Base-by-base conservation (phyloP, 1,140 invertebrate genomes). In the Lethrus apterus region DNA sequence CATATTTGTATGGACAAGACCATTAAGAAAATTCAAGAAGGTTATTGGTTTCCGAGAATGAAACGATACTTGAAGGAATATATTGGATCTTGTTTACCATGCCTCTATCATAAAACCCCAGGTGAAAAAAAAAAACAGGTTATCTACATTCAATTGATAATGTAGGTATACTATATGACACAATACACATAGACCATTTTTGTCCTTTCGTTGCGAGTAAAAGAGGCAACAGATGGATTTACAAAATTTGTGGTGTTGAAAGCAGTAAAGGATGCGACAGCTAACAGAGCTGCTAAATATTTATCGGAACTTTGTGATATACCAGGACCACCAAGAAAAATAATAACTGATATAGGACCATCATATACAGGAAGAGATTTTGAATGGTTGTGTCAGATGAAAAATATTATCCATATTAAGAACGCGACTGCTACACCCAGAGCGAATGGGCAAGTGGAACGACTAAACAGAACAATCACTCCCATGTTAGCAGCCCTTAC, bases 361-460 rank as follows among this genome's bases (percentile, higher is more conserved):
- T 50, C 51, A 1, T 67, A 61, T 46, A 60, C 53, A 1, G 44
- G 46, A 0, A 48, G 38, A 2, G 47, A 32, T n/a, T 67, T 64
- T 38, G 14, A 44, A 7, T 21, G 52, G 11, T 62, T 58, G 20
- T 58, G 55, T 31, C 5, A 17, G 13, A 4, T 20, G 8, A 48
- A 52, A 33, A 38, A 38, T 2, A 58, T 64, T n/a, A 44, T 46
- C 5, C 59, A 60, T 21, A 46, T 54, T 0, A 13, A 46, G 8
- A 59, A 62, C 10, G 59, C 60, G 0, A 49, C 57, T 1, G 64
- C 56, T 3, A 56, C 63, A 10, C 60, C 62, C 5, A 44, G 59
- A 9, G 55, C 54, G 0, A 65, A 65, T 35, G 60, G 56, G 0
- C 59, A 63, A 50, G 52, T 59, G n/a, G 62, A 64, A 47, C 33